A percentile compares a stretch with the other conserved stretches of the same genome.
Evolutionary conservation across 2,888 invertebrate genomes (phyloP).

Genomic region (Aphidius colemani): DNA sequence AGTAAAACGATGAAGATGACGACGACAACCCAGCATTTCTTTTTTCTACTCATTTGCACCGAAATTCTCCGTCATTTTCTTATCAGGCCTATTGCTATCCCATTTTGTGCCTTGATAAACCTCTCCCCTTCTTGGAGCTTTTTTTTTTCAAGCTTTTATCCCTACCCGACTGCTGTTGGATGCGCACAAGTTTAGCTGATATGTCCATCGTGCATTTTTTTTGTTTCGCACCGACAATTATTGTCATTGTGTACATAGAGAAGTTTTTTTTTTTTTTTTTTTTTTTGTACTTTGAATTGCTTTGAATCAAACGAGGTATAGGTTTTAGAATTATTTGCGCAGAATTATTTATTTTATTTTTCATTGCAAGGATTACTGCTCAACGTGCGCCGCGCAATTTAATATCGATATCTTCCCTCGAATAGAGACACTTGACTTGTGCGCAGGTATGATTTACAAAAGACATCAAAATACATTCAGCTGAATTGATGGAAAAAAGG

Average conservation of each 20-base stretch:
- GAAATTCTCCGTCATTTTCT: constrained; percentile 5
- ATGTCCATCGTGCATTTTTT: no score
- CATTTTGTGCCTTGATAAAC: neutral
- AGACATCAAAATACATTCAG: constrained; percentile 2
- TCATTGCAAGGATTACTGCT: constrained; percentile 44
- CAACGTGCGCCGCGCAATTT: constrained; percentile 56
- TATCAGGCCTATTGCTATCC: constrained; percentile 12
- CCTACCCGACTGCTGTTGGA: neutral
- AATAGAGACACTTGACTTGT: constrained; percentile 33
- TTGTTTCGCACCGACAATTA: no score
- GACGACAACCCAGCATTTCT: constrained; percentile 6
- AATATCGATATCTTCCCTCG: constrained; percentile 52
- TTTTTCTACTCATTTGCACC: constrained; percentile 7
- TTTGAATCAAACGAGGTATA: no score
- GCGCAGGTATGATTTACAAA: constrained; percentile 21
- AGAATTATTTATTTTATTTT: constrained; percentile 38
- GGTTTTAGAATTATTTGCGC: constrained; percentile 54
- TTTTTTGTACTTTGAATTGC: constrained; percentile 3
- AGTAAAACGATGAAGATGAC: neutral
- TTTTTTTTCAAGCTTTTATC: constrained; percentile 15
- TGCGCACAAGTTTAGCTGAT: no score
- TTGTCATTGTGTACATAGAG: neutral
- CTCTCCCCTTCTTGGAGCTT: neutral
- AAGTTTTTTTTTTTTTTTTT: neutral
- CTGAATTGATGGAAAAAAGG: neutral